These are phyloP conservation scores for Nowickia ferox DNA, from an alignment of 2,888 invertebrate species.

Conservation along the genomic window DNA sequence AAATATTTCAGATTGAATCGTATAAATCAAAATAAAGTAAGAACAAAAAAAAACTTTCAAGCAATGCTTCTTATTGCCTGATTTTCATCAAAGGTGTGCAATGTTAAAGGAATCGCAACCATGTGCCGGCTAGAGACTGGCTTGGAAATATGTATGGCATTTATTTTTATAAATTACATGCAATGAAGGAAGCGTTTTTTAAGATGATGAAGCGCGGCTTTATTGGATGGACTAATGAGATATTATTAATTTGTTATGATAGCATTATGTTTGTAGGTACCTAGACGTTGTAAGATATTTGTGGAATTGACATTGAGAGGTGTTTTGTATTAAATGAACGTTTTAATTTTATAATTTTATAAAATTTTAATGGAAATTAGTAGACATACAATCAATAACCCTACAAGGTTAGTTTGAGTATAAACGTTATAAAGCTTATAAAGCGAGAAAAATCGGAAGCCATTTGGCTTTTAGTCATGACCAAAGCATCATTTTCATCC, in stretches of 20 bases:
- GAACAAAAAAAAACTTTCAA: background rate
- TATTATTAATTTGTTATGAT: constrained; percentile 38
- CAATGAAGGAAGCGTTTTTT: constrained; percentile 28
- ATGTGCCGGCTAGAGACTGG: constrained; percentile 10
- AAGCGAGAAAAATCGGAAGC: too few species aligned
- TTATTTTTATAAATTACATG: constrained; percentile 63
- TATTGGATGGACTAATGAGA: constrained; percentile 26
- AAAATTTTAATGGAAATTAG: too few species aligned
- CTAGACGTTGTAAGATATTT: too few species aligned
- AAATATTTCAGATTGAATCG: constrained; percentile 82
- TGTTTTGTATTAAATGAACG: too few species aligned
- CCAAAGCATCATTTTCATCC: too few species aligned
- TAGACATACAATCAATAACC: too few species aligned
- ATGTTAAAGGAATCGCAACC: constrained; percentile 64
- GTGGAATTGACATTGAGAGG: too few species aligned
- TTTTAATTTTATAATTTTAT: too few species aligned
- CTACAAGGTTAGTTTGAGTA: too few species aligned
- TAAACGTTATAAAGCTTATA: too few species aligned
- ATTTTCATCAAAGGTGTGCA: constrained; percentile 69
- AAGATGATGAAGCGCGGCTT: constrained; percentile 23
- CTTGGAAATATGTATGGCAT: constrained; percentile 63
- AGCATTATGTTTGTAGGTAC: background rate
- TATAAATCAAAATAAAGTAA: constrained; percentile 78
- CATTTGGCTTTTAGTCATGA: too few species aligned
- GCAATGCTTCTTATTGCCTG: constrained; percentile 13